Evolutionary conservation across 2,888 invertebrate species (phyloP).

Genomic region (Dugesia japonica): DNA sequence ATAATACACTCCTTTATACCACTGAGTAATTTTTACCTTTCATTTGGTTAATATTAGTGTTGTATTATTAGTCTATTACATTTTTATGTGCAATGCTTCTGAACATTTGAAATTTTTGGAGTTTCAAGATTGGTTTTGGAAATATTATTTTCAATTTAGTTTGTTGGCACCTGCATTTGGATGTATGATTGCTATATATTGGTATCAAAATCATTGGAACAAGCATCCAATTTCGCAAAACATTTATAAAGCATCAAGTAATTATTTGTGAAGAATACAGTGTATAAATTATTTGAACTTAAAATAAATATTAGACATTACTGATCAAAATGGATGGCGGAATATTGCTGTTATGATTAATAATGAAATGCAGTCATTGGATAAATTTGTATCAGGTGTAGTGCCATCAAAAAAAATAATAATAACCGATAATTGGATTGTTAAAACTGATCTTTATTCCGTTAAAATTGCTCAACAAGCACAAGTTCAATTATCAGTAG

Average conservation of each 20-base stretch:
- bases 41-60: too few species aligned
- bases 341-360: conserved; percentile 60
- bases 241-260: conserved; percentile 35
- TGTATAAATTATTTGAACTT: too few species aligned
- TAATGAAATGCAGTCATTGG: conserved; percentile 57
- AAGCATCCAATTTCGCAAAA: conserved; percentile 34
- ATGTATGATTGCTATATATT: conserved; percentile 53
- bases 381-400: conserved; percentile 45
- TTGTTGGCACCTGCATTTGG: conserved; percentile 50
- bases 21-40: neutral
- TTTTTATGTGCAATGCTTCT: conserved; percentile 20
- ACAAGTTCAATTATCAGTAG: conserved; percentile 62
- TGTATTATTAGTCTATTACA: neutral
- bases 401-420: conserved; percentile 37
- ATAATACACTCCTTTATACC: conserved; percentile 57
- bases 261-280: too few species aligned
- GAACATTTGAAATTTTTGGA: neutral
- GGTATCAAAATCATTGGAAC: conserved; percentile 53
- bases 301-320: conserved; percentile 41
- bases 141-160: conserved; percentile 38
- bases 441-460: conserved; percentile 60
- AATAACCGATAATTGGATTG: conserved; percentile 66
- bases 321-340: conserved; percentile 52
- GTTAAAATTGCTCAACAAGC: conserved; percentile 61
- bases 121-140: conserved; percentile 36